Base-by-base conservation (phyloP, 2,888 invertebrate genomes). In the Netelia melanura region DNA sequence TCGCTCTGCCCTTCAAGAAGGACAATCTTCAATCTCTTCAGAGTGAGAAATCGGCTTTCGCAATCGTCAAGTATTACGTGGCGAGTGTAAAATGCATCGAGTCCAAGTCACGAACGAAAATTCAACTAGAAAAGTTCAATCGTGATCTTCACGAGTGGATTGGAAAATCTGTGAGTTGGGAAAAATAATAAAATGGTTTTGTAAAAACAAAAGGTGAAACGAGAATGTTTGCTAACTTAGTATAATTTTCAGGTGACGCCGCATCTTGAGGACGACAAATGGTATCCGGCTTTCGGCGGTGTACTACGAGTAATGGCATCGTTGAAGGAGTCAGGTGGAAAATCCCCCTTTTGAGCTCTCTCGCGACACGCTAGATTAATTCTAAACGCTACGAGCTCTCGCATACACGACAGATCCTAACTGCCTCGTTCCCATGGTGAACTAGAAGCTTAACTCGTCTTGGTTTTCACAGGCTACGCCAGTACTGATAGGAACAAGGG, bases 1-100 rank as follows among this genome's bases (percentile, higher is more conserved):
- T 96, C 89, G 96, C 96, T 71, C 88, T 96, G 25, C 96, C 96
- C 0, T 94, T 96, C 72, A 95, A 94, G 88, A 91, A 93, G 10
- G 93, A 94, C 76, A 93, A 94, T 25, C 91, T 96, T 62, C 92
- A 95, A 43, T 95, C 95, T 43, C 88, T 94, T 23, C 91, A 91
- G 83, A 91, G 89, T n/a, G 92, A 92, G 77, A 90, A 91, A n/a
- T 94, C 95, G 1, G 93, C 94, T 0, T 94, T 94, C 81, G 90
- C 94, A 17, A 86, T 95, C 25, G 92, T 94, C 30, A 94, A 94
- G 74, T 96, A 95, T 89, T 96, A 96, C 89, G 93, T 95, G 8
- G 91, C 94, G 17, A 95, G 95, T 21, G 94, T 93, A 71, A 93
- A 94, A 85, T 96, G 96, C 87, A 92, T 96, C 44, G 87, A 90